Evolutionary conservation across 2,888 invertebrate species (phyloP), one percentile per base, ranked within the genome.

Genomic region (Hoplodrina ambigua): DNA sequence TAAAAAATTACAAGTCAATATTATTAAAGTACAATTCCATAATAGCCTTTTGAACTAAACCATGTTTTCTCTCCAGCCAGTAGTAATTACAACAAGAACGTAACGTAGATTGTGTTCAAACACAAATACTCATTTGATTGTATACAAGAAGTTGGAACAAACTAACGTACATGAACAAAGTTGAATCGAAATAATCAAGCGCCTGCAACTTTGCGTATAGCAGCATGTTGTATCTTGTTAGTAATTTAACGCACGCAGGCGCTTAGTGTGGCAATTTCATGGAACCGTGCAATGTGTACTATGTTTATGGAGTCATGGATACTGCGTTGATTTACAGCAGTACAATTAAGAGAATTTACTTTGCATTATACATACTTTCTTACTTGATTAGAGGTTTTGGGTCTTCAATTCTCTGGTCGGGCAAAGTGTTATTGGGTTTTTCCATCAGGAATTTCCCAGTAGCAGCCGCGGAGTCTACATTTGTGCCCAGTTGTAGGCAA

Each of bases 181-280:
- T 67, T 79, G 62, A 75, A 69, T 68, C 20, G 58, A 75, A 82
- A 78, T 71, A 81, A 80, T 73, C 64, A 73, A 85, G 78, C 81
- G 86, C 86, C 86, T 87, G 68, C 15, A 58, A 58, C 65, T 71
- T 76, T 61, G 56, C 52, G 55, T 60, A 61, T 64, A 83, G 84
- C 83, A 86, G 72, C 80, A 74, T 67, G 72, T 63, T 62, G 71
- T 81, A 86, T 83, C 80, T 81, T 70, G 69, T 76, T 82, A 75
- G 85, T 74, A 77, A 83, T 87, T 82, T 82, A 83, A 77, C 44
- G 72, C 70, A 72, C 77, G 83, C 82, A 85, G 84, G 83, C 83
- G 81, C 74, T 85, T 74, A 52, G 50, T 7, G 55, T 57, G 33
- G 17, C 46, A 15, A 17, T 46, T 46, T 46, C 15, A 17, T 46